phyloP scores from a whole-genome alignment of 2,888 invertebrate species.

The Branchellion lobata region DNA sequence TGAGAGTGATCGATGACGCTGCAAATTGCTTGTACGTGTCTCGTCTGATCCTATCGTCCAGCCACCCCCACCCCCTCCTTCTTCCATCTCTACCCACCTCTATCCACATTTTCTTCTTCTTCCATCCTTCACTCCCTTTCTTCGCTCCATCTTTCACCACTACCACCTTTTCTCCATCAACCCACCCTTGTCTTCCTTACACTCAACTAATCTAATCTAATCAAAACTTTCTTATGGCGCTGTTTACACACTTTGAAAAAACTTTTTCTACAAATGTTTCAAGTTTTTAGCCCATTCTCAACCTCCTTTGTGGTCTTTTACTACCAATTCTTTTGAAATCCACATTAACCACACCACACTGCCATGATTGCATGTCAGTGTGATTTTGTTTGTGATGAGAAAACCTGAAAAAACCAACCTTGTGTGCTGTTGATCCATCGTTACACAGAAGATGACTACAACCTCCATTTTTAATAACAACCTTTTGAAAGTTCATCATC shows the following conservation, averaged over 20 bases:
- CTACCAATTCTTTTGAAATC: no score
- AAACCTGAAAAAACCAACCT: no score
- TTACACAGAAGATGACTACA: no score
- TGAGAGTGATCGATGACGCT: neutral
- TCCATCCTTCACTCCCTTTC: no score
- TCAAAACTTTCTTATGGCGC: neutral
- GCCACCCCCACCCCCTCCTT: neutral
- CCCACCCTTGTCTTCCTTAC: neutral
- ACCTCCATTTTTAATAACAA: no score
- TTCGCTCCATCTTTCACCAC: neutral
- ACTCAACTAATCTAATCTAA: neutral
- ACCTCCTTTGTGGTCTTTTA: neutral
- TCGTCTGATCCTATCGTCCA: neutral
- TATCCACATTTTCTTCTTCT: neutral
- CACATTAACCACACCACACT: no score
- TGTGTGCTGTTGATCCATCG: no score
- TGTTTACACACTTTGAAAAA: neutral
- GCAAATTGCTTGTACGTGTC: conserved; percentile 10
- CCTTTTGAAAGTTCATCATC: no score
- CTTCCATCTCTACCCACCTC: neutral
- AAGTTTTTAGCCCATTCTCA: neutral
- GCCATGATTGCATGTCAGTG: no score
- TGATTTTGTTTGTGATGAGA: no score
- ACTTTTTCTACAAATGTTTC: neutral
- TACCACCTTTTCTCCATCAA: neutral